Evolutionary conservation across 2,113 vertebrate species (phyloP), one percentile per base, ranked within the genome.

Genomic region (Atherinomorus stipes): DNA sequence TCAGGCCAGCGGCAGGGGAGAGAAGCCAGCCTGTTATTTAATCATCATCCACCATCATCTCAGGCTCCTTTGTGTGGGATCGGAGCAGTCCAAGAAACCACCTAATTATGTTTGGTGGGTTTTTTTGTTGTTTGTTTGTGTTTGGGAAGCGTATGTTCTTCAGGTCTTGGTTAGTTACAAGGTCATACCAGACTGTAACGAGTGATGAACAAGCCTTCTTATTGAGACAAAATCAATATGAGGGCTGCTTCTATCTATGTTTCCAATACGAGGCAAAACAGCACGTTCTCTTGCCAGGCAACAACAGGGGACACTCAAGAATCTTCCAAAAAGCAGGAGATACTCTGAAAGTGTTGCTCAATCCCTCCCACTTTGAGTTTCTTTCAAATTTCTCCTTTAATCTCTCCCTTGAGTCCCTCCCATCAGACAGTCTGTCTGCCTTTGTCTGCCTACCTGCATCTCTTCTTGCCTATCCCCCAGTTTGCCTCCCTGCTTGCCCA

Each of bases 1-100:
- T 87, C 87, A 90, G 88, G 81, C 76, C 88, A 76, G 76, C 66
- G 73, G 71, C 79, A 62, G 84, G 71, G 76, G 85, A 77, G 87
- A 57, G 67, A 66, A 4, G 67, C 62, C n/a, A 66, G 82, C 51
- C 83, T 73, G 83, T 88, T 89, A 89, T 90, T 90, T 85, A 89
- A 88, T 86, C 85, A 78, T 76, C 78, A 73, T 9, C 59, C 66
- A 59, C 76, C 73, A 79, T 82, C 78, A 68, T 86, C 83, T 75
- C 71, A 16, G 28, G 44, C 71, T 77, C 59, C 67, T 70, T 54
- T 79, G 72, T 31, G 69, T 63, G 69, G 74, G 79, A 86, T 86
- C 44, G 64, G 28, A 78, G 78, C 38, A 13, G 53, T 37, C 61
- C 53, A 22, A 3, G 18, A 45, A 65, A 69, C 56, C 11, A 53